Evolutionary conservation across 1,140 invertebrate genomes (phyloP).

Genomic region (Drosophila novamexicana): DNA sequence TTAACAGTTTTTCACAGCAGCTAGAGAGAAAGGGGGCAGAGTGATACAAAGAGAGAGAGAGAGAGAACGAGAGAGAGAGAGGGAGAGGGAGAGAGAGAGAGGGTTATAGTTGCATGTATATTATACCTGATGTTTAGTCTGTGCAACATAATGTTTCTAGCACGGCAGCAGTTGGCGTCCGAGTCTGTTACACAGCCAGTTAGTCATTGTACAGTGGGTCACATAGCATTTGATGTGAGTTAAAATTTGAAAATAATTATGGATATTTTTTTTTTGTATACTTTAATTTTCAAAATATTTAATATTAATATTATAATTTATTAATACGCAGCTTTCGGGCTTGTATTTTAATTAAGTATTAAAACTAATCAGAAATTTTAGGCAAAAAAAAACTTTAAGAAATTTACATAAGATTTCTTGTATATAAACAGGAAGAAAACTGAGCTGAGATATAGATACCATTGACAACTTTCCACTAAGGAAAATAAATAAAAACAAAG

Average conservation of each 20-base stretch:
- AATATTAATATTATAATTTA: too few relatives aligned
- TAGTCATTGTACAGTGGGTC: slow-evolving; percentile 21
- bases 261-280: not conserved
- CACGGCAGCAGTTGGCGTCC: slow-evolving; percentile 1
- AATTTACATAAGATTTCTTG: too few relatives aligned
- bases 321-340: too few relatives aligned
- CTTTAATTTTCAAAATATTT: not conserved
- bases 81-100: not conserved
- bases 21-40: not conserved
- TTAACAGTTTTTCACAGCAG: slow-evolving; percentile 25
- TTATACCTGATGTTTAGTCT: slow-evolving; percentile 32
- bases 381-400: too few relatives aligned
- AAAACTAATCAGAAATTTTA: too few relatives aligned
- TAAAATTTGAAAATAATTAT: too few relatives aligned
- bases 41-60: too few relatives aligned
- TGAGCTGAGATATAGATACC: too few relatives aligned
- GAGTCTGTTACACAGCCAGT: not conserved
- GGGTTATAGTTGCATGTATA: slow-evolving; percentile 13
- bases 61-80: not conserved
- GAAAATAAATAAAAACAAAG: too few relatives aligned
- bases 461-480: too few relatives aligned
- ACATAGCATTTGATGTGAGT: not conserved
- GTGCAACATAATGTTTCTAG: slow-evolving; percentile 23
- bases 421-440: too few relatives aligned
- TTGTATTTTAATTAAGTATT: too few relatives aligned